Base-by-base conservation (phyloP, 2,797 vertebrate genomes). In the Hypotaenidia philippensis region DNA sequence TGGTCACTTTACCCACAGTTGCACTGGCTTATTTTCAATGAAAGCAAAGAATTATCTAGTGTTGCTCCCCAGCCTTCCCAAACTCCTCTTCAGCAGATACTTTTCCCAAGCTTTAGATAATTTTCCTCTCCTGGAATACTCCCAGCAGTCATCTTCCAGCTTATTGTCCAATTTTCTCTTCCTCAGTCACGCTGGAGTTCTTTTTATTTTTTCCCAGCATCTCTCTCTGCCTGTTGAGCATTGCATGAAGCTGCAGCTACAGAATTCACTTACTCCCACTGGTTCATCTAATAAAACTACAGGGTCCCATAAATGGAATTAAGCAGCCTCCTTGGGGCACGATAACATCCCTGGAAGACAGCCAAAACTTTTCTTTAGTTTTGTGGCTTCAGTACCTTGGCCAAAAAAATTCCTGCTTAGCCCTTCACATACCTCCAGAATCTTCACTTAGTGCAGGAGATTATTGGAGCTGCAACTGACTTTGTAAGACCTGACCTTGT, bases 161-260 rank as follows among this genome's bases (percentile, higher is more conserved):
- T 64, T 57, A 56, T 32, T 87, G 50, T 45, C 59, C 88, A 52
- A 49, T 32, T 69, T 70, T 69, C 20, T 34, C 36, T 18, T 89
- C 34, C 77, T 83, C 53, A 71, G 32, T 78, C 49, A 57, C 23
- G 50, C 83, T 84, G 64, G 36, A 83, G 61, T 31, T 22, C 45
- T 10, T 22, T 47, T 22, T 47, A 59, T 20, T 34, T 41, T 19
- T 70, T 69, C 75, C 83, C 79, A 83, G 79, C 6, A 5, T 90
- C 94, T 79, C 70, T 89, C 89, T 88, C 70, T 69, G 71, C 87
- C 77, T 70, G 57, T 77, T 50, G 86, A 93, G 76, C 83, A 68
- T 31, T 71, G 69, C 76, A 66, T 60, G 72, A 34, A 77, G 38
- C 90, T 69, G 64, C 92, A 60, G 36, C 41, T 50, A 77, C 56